These are phyloP conservation scores for Peromyscus eremicus DNA, from an alignment of 2,797 vertebrate species.

Conservation along the genomic window DNA sequence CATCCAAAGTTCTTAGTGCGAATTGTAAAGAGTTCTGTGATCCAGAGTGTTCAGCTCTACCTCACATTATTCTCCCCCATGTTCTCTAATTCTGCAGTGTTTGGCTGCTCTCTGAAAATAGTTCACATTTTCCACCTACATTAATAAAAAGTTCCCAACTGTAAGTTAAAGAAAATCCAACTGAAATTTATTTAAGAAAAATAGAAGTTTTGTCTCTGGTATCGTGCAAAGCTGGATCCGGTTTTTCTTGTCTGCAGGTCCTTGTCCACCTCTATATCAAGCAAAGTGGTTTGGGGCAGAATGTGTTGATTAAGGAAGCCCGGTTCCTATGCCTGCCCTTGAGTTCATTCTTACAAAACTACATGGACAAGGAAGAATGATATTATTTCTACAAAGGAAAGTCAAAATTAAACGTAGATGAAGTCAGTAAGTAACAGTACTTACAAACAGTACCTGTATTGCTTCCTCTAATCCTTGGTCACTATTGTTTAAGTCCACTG, in stretches of 20 bases:
- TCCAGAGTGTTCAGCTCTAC: background rate
- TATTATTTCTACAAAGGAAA: background rate
- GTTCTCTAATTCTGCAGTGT: background rate
- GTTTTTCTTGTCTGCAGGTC: background rate
- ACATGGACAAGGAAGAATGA: background rate
- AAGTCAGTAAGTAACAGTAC: background rate
- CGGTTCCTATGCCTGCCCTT: background rate
- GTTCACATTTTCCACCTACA: background rate
- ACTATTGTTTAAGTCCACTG: background rate
- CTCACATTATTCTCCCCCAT: background rate
- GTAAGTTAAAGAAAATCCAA: background rate
- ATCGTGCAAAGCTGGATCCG: background rate
- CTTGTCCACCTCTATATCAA: background rate
- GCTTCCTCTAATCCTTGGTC: background rate
- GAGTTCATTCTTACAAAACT: background rate
- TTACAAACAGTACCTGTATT: background rate
- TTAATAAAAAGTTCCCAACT: background rate
- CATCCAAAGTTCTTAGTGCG: background rate
- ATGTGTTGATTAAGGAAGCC: background rate
- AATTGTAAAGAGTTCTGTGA: conserved; percentile 1
- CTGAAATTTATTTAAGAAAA: conserved; percentile 22
- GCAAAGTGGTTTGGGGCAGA: background rate
- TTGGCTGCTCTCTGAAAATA: background rate
- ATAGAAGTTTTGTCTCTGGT: background rate
- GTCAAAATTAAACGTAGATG: background rate